Evolutionary conservation across 2,113 vertebrate species (phyloP).

Genomic region (Monopterus albus): DNA sequence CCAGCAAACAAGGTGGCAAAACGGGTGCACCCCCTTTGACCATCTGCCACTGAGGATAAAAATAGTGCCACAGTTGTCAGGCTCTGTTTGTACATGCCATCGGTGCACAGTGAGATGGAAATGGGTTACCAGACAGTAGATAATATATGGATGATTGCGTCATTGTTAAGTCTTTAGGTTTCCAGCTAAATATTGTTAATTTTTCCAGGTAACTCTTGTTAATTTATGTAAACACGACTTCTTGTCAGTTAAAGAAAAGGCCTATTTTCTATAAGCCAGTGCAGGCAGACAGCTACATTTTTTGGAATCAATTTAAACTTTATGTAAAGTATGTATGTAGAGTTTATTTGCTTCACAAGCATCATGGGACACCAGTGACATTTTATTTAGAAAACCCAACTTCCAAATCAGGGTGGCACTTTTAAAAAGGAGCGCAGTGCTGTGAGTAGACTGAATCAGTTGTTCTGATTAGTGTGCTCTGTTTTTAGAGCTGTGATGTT

Average conservation of each 20-base stretch:
- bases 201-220: not conserved
- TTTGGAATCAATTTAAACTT: not conserved
- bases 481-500: not conserved
- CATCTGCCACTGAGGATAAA: constrained; percentile 77
- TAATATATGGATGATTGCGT: constrained; percentile 23
- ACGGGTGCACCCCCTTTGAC: constrained; percentile 64
- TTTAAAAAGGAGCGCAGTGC: not conserved
- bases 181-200: not conserved
- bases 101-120: constrained; percentile 27
- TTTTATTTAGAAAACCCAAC: not conserved
- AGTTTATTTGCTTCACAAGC: too few species aligned
- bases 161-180: not conserved
- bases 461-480: not conserved
- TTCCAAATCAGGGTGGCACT: not conserved
- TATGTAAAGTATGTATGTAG: not conserved
- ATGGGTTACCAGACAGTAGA: constrained; percentile 27
- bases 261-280: too few species aligned
- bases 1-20: constrained; percentile 69
- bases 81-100: constrained; percentile 53
- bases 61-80: constrained; percentile 75
- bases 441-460: not conserved
- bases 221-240: not conserved
- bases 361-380: not conserved
- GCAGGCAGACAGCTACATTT: too few species aligned
- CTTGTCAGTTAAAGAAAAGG: not conserved